Conservation (phyloP, 2,113 vertebrate genomes). For the Trichomycterus rosablanca region DNA sequence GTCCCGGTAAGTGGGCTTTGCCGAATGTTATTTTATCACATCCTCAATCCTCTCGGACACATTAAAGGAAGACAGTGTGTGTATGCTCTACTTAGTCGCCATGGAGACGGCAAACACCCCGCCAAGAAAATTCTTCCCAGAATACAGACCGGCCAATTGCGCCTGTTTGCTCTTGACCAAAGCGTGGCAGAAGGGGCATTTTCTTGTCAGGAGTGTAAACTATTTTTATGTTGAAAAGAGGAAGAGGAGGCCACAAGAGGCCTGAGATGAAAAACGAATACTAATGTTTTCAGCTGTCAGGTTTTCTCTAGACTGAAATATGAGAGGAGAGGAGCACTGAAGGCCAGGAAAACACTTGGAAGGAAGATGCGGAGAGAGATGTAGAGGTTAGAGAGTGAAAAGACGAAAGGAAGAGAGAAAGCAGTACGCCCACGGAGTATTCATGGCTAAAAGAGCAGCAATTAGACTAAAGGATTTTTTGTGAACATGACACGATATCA, state of each 20-base stretch:
- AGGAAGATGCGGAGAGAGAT: conserved; percentile 16
- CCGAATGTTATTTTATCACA: conserved; percentile 58
- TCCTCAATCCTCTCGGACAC: conserved; percentile 51
- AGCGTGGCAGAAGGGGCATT: conserved; percentile 68
- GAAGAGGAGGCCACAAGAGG: conserved; percentile 29
- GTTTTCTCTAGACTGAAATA: conserved; percentile 51
- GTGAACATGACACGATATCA: no score
- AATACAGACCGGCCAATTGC: conserved; percentile 72
- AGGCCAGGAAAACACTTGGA: conserved; percentile 40
- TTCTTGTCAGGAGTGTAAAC: conserved; percentile 70
- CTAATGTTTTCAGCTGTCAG: conserved; percentile 58
- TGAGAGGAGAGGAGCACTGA: conserved; percentile 43
- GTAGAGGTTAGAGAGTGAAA: conserved; percentile 1
- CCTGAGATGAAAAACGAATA: conserved; percentile 63
- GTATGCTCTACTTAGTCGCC: conserved; percentile 64
- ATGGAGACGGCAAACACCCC: conserved; percentile 74
- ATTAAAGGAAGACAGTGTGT: conserved; percentile 46
- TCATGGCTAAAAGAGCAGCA: conserved; percentile 16
- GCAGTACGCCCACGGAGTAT: conserved; percentile 4
- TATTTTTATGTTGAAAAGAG: conserved; percentile 64
- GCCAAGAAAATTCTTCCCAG: conserved; percentile 64
- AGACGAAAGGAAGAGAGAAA: conserved; percentile 3
- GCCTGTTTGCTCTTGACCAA: conserved; percentile 66
- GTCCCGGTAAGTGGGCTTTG: conserved; percentile 52
- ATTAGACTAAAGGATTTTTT: neutral